These are phyloP conservation scores for Microplitis mediator DNA, from an alignment of 1,140 invertebrate genomes.

Conservation along the genomic window DNA sequence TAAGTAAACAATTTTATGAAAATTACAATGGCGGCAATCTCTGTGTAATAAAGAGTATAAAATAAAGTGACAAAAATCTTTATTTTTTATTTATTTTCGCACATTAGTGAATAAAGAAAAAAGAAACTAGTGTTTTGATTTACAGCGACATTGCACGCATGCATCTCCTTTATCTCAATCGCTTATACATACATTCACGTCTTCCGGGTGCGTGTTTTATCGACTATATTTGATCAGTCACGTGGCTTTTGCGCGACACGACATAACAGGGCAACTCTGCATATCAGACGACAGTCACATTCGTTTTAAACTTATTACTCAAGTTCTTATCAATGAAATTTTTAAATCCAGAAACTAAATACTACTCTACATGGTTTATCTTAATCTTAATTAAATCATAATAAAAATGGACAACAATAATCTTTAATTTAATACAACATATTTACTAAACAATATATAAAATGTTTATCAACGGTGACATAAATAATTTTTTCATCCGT, in stretches of 20 bases:
- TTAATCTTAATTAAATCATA: no score
- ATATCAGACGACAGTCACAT: not conserved
- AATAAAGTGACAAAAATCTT: conserved; percentile 1
- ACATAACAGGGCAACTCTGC: not conserved
- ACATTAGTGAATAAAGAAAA: not conserved
- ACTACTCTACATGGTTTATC: no score
- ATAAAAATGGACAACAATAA: no score
- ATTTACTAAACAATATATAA: no score
- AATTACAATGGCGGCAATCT: no score
- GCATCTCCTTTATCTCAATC: conserved; percentile 21
- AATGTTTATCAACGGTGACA: no score
- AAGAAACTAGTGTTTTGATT: conserved; percentile 27
- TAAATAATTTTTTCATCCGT: no score
- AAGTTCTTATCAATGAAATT: not conserved
- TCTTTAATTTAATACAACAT: no score
- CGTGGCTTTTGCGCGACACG: not conserved
- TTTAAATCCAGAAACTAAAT: not conserved
- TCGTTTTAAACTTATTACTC: not conserved
- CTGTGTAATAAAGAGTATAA: no score
- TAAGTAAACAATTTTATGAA: not conserved
- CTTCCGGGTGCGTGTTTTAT: conserved; percentile 16
- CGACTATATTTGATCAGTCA: conserved; percentile 12
- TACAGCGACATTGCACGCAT: conserved; percentile 32
- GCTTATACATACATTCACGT: not conserved
- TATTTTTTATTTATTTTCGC: not conserved